Conservation (phyloP, 2,797 vertebrate genomes). For the Danio albolineatus region DNA sequence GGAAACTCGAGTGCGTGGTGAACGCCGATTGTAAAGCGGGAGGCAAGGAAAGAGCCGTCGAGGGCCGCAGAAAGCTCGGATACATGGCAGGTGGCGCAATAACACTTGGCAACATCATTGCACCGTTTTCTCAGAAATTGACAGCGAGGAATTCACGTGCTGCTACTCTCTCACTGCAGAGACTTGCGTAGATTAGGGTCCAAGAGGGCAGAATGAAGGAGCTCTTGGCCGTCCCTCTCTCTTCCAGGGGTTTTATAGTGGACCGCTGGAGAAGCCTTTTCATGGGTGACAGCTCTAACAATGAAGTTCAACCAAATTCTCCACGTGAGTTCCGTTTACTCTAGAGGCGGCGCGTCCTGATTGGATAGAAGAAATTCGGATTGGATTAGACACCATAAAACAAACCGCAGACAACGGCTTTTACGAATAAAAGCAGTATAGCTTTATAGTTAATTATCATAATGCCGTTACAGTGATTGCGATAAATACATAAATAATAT, state of each 20-base stretch:
- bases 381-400: conserved; percentile 88
- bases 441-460: neutral
- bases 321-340: conserved; percentile 84
- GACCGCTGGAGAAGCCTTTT: conserved; percentile 79
- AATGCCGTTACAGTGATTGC: neutral
- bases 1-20: conserved; percentile 86
- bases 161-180: conserved; percentile 55
- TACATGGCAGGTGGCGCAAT: conserved; percentile 89
- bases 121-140: conserved; percentile 46
- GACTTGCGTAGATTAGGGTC: conserved; percentile 67
- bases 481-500: neutral
- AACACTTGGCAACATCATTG: conserved; percentile 93
- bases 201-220: conserved; percentile 67
- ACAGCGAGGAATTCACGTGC: conserved; percentile 22
- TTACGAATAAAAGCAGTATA: conserved; percentile 72
- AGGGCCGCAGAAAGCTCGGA: conserved; percentile 86
- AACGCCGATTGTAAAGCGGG: conserved; percentile 85
- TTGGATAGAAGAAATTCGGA: conserved; percentile 87
- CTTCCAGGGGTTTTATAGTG: conserved; percentile 84
- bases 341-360: conserved; percentile 73
- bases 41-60: conserved; percentile 84
- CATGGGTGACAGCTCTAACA: conserved; percentile 87
- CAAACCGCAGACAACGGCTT: conserved; percentile 78
- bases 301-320: conserved; percentile 86
- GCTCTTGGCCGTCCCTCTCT: conserved; percentile 68